Evolutionary conservation across 2,797 vertebrate genomes (phyloP), one percentile per base, ranked within the genome.

Genomic region (Pteronotus mesoamericanus): DNA sequence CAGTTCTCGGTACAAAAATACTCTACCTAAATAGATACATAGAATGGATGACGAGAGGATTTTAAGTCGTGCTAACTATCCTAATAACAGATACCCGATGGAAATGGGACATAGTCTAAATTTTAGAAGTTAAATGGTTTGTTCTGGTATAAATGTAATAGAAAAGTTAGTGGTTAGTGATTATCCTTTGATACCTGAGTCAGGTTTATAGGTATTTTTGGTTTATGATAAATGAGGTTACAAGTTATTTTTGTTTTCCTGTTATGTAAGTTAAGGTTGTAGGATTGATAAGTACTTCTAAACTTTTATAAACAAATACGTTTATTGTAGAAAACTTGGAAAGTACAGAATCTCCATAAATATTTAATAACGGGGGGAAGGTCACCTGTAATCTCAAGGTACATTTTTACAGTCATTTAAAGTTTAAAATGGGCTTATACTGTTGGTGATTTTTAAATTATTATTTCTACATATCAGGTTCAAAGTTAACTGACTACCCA

Each of bases 61-160:
- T 96, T 97, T 97, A 11, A 97, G 78, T 97, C 87, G 32, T 48
- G 78, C 89, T 95, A 95, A 94, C 59, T 89, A 61, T 83, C 0
- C 71, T 80, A 59, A 74, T 95, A 97, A 90, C 78, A 89, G 96
- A 89, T 93, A 94, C 26, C 94, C 94, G 95, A 87, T 89, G 74
- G 88, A 88, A 97, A 95, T 74, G 57, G 75, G 57, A 82, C 94
- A 75, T 79, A 75, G 34, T 95, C 75, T 86, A 11, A 87, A 87
- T 93, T 97, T 98, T 95, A 3, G 0, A 95, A 86, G 80, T 92
- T 95, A 95, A 86, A 26, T 24, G 5, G 85, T 77, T 91, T 97
- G 77, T 91, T 97, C 86, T 44, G 95, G 59, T 96, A 78, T 72
- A 90, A 55, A 64, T 80, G 32, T 94, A 51, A 91, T 55, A 34